Evolutionary conservation across 2,797 vertebrate species (phyloP).

Genomic region (Rhyacichthys aspro): DNA sequence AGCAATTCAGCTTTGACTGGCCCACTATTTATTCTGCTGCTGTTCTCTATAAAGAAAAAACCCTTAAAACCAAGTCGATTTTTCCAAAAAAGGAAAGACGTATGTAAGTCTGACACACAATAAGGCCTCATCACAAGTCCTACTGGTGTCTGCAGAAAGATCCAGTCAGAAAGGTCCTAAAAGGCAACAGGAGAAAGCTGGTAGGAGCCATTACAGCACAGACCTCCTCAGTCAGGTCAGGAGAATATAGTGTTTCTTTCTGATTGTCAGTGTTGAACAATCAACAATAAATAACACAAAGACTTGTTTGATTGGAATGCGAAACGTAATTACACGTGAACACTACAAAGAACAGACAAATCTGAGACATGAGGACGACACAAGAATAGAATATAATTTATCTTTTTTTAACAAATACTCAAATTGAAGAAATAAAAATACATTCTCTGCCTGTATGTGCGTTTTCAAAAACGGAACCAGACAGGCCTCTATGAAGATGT

Average conservation of each 20-base stretch:
- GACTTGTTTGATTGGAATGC: slow-evolving; percentile 56
- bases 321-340: slow-evolving; percentile 24
- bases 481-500: slow-evolving; percentile 36
- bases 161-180: slow-evolving; percentile 30
- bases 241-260: slow-evolving; percentile 16
- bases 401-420: slow-evolving; percentile 43
- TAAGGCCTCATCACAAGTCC: slow-evolving; percentile 29
- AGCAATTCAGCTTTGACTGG: slow-evolving; percentile 34
- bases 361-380: slow-evolving; percentile 38
- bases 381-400: slow-evolving; percentile 45
- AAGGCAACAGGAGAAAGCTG: background rate
- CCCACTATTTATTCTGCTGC: slow-evolving; percentile 7
- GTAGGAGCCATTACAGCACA: slow-evolving; percentile 23
- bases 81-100: slow-evolving; percentile 45
- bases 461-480: slow-evolving; percentile 24
- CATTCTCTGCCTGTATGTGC: slow-evolving; percentile 55
- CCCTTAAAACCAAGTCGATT: slow-evolving; percentile 9
- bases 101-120: slow-evolving; percentile 32
- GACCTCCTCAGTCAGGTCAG: slow-evolving; percentile 13
- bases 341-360: slow-evolving; percentile 25
- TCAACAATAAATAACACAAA: slow-evolving; percentile 77
- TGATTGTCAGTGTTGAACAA: slow-evolving; percentile 71
- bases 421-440: slow-evolving; percentile 52
- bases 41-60: slow-evolving; percentile 13
- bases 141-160: slow-evolving; percentile 32